A percentile compares a stretch with the other conserved stretches of the same genome.
These are phyloP conservation scores for Ischnura elegans DNA, from an alignment of 2,888 invertebrate genomes.

Conservation along the genomic window DNA sequence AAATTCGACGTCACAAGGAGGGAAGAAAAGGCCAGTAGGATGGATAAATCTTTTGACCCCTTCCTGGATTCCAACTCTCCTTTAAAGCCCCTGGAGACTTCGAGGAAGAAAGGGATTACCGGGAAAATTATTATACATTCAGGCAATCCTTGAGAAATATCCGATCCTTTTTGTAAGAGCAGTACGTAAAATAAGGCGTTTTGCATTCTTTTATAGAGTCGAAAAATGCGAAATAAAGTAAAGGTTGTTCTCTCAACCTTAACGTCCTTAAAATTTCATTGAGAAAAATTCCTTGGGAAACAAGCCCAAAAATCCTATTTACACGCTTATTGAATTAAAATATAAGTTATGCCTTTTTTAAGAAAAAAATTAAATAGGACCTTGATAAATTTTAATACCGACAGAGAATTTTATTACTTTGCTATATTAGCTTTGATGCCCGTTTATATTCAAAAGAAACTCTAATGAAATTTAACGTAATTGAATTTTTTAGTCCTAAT, in stretches of 20 bases:
- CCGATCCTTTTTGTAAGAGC: not conserved
- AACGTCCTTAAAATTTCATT: not conserved
- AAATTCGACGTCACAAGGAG: not conserved
- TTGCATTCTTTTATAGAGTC: not conserved
- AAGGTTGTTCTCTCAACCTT: not conserved
- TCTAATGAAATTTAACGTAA: too few species aligned
- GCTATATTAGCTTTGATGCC: too few species aligned
- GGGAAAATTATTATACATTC: not conserved
- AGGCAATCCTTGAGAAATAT: not conserved
- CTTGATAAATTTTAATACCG: not conserved
- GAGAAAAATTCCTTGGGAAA: not conserved
- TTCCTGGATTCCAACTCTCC: not conserved
- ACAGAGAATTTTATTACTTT: not conserved
- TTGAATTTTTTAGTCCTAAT: too few species aligned
- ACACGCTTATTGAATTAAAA: not conserved
- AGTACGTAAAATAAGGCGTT: not conserved
- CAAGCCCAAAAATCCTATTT: not conserved
- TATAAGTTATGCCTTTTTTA: not conserved
- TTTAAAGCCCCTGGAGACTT: not conserved
- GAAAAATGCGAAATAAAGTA: not conserved
- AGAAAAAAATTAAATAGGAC: not conserved
- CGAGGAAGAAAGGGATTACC: not conserved
- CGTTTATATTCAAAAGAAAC: too few species aligned
- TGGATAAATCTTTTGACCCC: not conserved
- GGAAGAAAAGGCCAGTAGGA: not conserved